Percentiles rank a stretch among this genome's conserved stretches.
These are phyloP conservation scores for Gyrodactylus salaris DNA, from an alignment of 1,140 invertebrate genomes.

Conservation along the genomic window DNA sequence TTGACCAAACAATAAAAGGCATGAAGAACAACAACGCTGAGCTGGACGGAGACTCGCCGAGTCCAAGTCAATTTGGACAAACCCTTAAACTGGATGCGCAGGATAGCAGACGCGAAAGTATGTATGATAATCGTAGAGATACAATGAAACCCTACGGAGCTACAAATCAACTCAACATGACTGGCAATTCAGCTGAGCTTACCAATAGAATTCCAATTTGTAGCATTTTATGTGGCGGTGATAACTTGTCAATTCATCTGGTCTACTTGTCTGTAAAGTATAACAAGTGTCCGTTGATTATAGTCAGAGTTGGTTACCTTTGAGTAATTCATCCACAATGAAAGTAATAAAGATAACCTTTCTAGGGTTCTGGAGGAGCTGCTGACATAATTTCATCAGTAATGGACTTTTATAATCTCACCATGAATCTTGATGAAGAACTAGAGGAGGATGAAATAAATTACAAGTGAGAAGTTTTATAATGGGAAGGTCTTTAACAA, in stretches of 20 bases:
- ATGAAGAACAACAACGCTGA: too few relatives aligned
- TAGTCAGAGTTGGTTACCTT: background rate
- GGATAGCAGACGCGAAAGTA: background rate
- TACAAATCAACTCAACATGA: too few relatives aligned
- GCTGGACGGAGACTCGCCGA: too few relatives aligned
- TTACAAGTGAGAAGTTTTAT: background rate
- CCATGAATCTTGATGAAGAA: background rate
- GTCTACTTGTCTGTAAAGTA: background rate
- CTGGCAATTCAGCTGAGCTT: background rate
- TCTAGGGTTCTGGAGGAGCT: background rate
- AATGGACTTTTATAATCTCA: background rate
- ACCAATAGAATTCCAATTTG: background rate
- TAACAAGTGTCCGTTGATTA: background rate
- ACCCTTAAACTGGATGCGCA: too few relatives aligned
- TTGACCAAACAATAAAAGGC: too few relatives aligned
- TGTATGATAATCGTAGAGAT: too few relatives aligned
- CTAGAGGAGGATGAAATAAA: background rate
- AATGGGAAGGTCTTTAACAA: too few relatives aligned
- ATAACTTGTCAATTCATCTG: background rate
- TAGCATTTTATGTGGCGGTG: background rate
- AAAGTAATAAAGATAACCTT: too few relatives aligned
- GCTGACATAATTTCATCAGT: background rate
- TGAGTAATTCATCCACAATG: background rate
- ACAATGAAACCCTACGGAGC: background rate
- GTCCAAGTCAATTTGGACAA: too few relatives aligned